Conservation (phyloP, 1,140 invertebrate species). For the Magallana gigas region DNA sequence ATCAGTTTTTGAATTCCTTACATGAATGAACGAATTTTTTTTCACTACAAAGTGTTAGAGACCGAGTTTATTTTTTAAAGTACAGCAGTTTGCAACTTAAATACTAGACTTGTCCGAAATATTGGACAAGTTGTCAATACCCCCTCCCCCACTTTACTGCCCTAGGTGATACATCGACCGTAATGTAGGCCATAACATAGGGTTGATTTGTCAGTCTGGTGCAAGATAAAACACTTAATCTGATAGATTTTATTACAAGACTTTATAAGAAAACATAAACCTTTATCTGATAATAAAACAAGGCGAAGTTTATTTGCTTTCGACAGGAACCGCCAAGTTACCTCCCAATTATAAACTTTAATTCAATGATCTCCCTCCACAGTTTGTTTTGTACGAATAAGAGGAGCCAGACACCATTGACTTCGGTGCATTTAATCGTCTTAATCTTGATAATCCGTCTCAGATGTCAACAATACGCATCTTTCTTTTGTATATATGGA, state of each 20-base stretch:
- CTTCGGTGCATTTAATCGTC: constrained; percentile 27
- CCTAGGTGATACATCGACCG: not conserved
- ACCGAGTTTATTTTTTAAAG: no score
- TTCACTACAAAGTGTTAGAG: no score
- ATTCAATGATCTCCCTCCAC: not conserved
- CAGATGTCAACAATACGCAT: constrained; percentile 31
- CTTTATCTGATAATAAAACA: constrained; percentile 12
- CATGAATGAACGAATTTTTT: no score
- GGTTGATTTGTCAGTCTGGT: constrained; percentile 5
- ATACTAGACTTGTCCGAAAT: no score
- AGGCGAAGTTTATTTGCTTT: not conserved
- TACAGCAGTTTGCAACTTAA: no score
- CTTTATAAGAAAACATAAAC: constrained; percentile 15
- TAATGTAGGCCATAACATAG: not conserved
- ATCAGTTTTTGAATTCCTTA: no score
- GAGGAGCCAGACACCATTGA: not conserved
- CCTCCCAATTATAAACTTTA: constrained; percentile 27
- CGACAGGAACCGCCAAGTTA: not conserved
- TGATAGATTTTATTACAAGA: constrained; percentile 17
- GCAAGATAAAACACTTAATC: constrained; percentile 18
- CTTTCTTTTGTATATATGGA: not conserved
- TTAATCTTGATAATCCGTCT: constrained; percentile 33
- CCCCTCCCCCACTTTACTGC: no score
- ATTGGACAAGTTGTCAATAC: no score
- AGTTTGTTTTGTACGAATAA: not conserved